Evolutionary conservation across 1,140 invertebrate genomes (phyloP), one percentile per base, ranked within the genome.

Genomic region (Meloidogyne floridensis): DNA sequence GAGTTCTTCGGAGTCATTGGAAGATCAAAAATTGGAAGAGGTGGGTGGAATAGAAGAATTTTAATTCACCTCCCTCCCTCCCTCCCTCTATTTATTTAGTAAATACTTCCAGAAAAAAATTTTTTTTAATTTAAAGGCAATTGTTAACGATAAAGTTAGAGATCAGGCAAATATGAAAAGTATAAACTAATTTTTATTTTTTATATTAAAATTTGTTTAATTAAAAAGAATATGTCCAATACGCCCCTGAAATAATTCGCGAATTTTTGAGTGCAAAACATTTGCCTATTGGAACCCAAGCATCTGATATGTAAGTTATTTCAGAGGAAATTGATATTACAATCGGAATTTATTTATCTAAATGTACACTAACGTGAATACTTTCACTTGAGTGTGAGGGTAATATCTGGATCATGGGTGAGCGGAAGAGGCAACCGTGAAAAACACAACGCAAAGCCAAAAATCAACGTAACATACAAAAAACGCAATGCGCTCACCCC

Each of bases 221-320:
- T 84, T 65, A 56, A 86, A 70, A 51, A 85, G 85, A 86, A 72
- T 80, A 87, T 72, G 83, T 89, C 59, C 87, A 89, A 83, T 87
- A 87, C 81, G 87, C 87, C 42, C 88, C 88, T n/a, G 88, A 90
- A 82, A 85, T 90, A 71, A 89, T 89, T 42, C 81, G 89, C 10
- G 89, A 90, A 76, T 79, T 90, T 47, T 82, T 89, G 6, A 85
- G 80, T 13, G 85, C 87, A 9, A 89, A 88, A 81, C 81, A 80
- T 74, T 69, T 89, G 13, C 88, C 88, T 13, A 80, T 76, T 15
- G 88, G 89, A 71, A 82, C 80, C 10, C 88, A 84, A 79, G 59
- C 81, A 20, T 84, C 89, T 51, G 88, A 89, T 70, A 84, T 89
- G 13, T 89, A 90, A 77, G 79, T 88, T 18, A 51, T 89, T 0